Percentiles rank a stretch among this genome's conserved stretches.
Conservation (phyloP, 2,888 invertebrate genomes). For the Agriopis marginaria region DNA sequence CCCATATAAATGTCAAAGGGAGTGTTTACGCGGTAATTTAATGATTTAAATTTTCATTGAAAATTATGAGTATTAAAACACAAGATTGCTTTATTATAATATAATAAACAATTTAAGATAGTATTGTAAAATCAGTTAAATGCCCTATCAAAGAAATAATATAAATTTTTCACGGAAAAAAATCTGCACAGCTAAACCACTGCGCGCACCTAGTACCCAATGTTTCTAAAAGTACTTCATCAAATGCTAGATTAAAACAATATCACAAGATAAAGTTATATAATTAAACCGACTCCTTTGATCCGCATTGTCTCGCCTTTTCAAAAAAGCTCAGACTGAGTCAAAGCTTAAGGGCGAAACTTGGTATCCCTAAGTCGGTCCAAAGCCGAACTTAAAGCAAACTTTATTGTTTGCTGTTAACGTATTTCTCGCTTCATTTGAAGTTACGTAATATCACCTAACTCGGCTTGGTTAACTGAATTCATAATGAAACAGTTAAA, state of each 20-base stretch:
- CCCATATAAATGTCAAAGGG: too few species aligned
- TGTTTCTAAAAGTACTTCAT: neutral
- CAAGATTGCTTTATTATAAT: too few species aligned
- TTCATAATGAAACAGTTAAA: constrained; percentile 60
- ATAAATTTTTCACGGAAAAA: neutral
- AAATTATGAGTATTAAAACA: too few species aligned
- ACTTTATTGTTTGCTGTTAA: constrained; percentile 41
- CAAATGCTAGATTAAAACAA: constrained; percentile 8
- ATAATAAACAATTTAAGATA: too few species aligned
- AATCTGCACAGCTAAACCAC: neutral
- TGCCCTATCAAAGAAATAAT: too few species aligned
- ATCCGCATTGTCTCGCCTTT: constrained; percentile 22
- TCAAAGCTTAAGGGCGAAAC: constrained; percentile 34
- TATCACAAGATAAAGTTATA: constrained; percentile 14
- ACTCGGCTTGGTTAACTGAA: constrained; percentile 47
- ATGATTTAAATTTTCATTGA: too few species aligned
- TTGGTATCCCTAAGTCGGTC: constrained; percentile 29
- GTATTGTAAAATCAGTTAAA: too few species aligned
- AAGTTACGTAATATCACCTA: constrained; percentile 39
- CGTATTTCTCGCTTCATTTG: constrained; percentile 42
- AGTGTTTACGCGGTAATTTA: too few species aligned
- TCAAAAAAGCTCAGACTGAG: constrained; percentile 28
- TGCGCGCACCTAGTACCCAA: neutral
- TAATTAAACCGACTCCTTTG: constrained; percentile 31
- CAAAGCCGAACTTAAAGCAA: constrained; percentile 29